Base-by-base conservation (phyloP, 2,113 vertebrate species). In the Fukomys damarensis region DNA sequence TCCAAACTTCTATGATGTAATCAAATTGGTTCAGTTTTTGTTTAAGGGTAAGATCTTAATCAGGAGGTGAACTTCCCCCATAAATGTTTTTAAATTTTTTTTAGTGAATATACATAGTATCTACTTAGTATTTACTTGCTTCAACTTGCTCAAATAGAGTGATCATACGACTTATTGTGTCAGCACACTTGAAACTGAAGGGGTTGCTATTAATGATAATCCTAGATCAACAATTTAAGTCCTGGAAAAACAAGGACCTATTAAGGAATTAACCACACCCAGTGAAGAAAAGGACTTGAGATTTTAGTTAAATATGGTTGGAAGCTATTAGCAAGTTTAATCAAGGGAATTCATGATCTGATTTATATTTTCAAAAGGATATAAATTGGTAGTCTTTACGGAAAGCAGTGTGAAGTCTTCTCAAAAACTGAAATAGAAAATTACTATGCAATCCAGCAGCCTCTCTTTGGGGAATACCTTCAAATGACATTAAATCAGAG, bases 21-120 rank as follows among this genome's bases (percentile, higher is more conserved):
- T 84, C 24, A 85, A 85, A 63, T 35, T 91, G 59, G 46, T 81
- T 89, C 79, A 81, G 20, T 32, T 85, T 93, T 80, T 76, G 52
- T 54, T 86, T 81, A 85, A 61, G 19, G 26, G 7, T 89, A 68
- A 38, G 35, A 65, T 7, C 19, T 76, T 70, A 92, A 56, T 66
- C 72, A 86, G 72, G 1, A 86, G 1, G 13, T 74, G 12, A 61
- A 19, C 19, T 28, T 35, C 4, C 41, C 24, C 35, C 2, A 38
- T 65, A 65, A 81, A 56, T 38, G 22, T 38, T n/a, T 58, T 20
- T 17, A 79, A 80, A 24, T 9, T 59, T 89, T 89, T 65, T 65
- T 56, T 80, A 49, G 0, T 2, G 58, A 88, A 74, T 74, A 58
- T 77, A 4, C 41, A 52, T 66, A 66, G 16, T 76, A 66, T 92